A percentile compares a stretch with the other conserved stretches of the same genome.
Evolutionary conservation across 2,797 vertebrate genomes (phyloP).

Genomic region (Tragelaphus oryx): DNA sequence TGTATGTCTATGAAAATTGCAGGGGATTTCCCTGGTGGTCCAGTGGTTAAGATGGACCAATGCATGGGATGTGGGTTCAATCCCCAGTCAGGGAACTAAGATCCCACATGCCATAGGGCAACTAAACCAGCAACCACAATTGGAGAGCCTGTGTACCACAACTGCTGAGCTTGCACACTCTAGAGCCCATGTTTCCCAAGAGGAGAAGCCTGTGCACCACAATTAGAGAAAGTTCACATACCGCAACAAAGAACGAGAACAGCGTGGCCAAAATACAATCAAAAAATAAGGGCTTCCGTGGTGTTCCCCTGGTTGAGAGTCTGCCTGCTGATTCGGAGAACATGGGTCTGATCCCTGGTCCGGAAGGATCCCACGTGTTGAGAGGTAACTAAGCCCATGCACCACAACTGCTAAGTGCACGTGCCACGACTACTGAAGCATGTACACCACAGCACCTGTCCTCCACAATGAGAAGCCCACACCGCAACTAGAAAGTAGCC

Average conservation of each 20-base stretch:
- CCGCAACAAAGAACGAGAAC: not conserved
- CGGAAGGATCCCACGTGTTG: not conserved
- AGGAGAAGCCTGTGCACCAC: not conserved
- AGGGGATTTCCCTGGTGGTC: not conserved
- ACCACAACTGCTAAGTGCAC: not conserved
- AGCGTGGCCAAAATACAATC: not conserved
- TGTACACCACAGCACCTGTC: not conserved
- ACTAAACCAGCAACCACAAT: not conserved
- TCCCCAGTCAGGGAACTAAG: not conserved
- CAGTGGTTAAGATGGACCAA: not conserved
- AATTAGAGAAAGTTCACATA: not conserved
- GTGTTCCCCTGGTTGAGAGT: not conserved
- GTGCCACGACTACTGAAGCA: not conserved
- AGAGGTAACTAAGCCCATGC: not conserved
- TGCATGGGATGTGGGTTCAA: not conserved
- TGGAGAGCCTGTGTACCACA: fast-evolving
- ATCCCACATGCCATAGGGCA: not conserved
- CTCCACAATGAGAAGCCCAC: not conserved
- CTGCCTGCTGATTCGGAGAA: not conserved
- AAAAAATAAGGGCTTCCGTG: not conserved
- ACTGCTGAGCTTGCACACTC: not conserved
- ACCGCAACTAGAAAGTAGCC: not conserved
- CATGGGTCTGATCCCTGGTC: not conserved
- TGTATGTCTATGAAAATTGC: not conserved
- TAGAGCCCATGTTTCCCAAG: not conserved